Conservation (phyloP, 2,113 vertebrate species). For the Gopherus flavomarginatus region DNA sequence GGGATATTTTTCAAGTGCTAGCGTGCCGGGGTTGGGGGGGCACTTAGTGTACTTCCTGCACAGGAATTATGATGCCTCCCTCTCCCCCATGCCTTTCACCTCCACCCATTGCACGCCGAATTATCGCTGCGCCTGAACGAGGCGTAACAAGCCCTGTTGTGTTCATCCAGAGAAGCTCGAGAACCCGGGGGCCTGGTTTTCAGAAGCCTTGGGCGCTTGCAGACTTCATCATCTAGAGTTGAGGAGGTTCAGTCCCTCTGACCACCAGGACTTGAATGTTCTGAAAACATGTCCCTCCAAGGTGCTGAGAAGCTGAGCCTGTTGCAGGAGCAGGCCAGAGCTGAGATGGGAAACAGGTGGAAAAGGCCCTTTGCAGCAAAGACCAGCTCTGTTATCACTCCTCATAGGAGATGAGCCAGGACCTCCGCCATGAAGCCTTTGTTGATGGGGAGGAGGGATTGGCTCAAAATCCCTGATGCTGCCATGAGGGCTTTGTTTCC, state of each 20-base stretch:
- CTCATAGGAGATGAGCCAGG: not conserved
- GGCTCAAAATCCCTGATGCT: not conserved
- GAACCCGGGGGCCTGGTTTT: not conserved
- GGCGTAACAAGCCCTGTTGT: not conserved
- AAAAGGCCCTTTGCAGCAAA: not conserved
- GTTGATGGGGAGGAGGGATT: not conserved
- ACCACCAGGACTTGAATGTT: not conserved
- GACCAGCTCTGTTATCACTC: not conserved
- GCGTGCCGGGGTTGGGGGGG: not conserved
- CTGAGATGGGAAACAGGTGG: too few species aligned
- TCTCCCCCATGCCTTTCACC: not conserved
- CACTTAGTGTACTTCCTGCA: accelerated
- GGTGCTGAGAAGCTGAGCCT: not conserved
- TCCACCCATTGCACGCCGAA: not conserved
- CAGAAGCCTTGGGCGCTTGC: not conserved
- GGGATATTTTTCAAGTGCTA: not conserved
- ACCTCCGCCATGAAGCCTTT: not conserved
- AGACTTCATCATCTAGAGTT: not conserved
- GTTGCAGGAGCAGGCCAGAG: not conserved
- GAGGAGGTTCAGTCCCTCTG: not conserved
- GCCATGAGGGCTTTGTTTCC: not conserved
- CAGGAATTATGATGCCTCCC: not conserved
- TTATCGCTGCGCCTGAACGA: not conserved
- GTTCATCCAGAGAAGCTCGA: not conserved
- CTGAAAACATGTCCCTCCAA: not conserved